Evolutionary conservation across 2,113 vertebrate species (phyloP).

Genomic region (Neolamprologus longior): DNA sequence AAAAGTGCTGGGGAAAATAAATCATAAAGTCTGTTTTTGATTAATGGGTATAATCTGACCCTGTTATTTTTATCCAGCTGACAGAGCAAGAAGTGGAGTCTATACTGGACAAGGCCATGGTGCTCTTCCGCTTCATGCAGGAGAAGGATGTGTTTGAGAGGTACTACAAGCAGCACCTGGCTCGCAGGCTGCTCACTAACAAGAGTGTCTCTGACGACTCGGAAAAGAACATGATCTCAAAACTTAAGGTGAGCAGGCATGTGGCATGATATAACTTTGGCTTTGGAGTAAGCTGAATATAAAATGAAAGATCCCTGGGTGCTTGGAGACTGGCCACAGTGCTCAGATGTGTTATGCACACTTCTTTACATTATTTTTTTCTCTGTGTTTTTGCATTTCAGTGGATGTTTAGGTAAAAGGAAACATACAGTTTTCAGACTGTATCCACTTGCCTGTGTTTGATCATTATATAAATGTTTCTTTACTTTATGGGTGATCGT

Average conservation of each 20-base stretch:
- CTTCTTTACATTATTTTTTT: background rate
- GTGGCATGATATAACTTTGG: background rate
- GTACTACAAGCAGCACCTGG: constrained; percentile 98
- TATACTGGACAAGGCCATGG: constrained; percentile 99
- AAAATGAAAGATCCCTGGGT: background rate
- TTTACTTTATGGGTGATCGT: background rate
- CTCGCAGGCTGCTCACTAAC: constrained; percentile 94
- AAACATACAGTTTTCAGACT: background rate
- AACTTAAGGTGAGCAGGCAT: constrained; percentile 82
- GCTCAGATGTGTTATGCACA: background rate
- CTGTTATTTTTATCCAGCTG: constrained; percentile 69
- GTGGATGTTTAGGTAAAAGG: background rate
- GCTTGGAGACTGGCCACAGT: background rate
- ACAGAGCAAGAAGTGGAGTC: constrained; percentile 99
- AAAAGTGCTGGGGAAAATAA: background rate
- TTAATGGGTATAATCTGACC: background rate
- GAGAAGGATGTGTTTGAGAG: constrained; percentile 99
- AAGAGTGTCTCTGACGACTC: constrained; percentile 99
- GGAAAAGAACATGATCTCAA: constrained; percentile 99
- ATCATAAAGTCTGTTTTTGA: background rate
- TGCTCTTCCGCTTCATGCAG: constrained; percentile 99
- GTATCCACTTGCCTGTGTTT: background rate
- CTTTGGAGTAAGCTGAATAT: background rate
- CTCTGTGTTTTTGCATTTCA: background rate
- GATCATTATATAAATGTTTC: background rate